Evolutionary conservation across 2,113 vertebrate genomes (phyloP).

Genomic region (Stigmatopora argus): DNA sequence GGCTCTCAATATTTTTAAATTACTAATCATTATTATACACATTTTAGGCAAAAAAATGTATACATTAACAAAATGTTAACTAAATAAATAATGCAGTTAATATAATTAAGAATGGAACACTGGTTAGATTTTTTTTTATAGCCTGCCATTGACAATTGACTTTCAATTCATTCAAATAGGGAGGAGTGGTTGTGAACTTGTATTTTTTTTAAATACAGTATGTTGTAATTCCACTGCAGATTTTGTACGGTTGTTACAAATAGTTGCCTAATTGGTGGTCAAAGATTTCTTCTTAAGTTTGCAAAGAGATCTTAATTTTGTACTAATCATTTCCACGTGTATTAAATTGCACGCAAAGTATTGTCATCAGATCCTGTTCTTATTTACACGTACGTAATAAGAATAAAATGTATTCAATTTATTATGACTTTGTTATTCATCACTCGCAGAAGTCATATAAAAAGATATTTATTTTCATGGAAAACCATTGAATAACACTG

Average conservation of each 20-base stretch:
- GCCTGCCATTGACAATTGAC: too few relatives aligned
- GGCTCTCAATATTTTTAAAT: too few relatives aligned
- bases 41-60: too few relatives aligned
- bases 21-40: too few relatives aligned
- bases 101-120: too few relatives aligned
- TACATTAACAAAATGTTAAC: too few relatives aligned
- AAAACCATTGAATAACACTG: conserved; percentile 68
- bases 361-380: neutral
- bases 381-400: neutral
- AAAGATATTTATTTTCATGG: conserved; percentile 69
- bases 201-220: too few relatives aligned
- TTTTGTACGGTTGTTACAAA: neutral
- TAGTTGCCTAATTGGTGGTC: neutral
- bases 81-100: too few relatives aligned
- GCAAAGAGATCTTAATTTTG: neutral
- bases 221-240: neutral
- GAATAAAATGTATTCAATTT: neutral
- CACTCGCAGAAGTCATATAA: conserved; percentile 43
- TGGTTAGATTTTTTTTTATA: too few relatives aligned
- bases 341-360: neutral
- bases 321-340: neutral
- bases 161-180: too few relatives aligned
- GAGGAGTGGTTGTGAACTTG: too few relatives aligned
- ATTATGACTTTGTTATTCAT: neutral
- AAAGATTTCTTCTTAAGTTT: neutral